Base-by-base conservation (phyloP, 1,140 invertebrate genomes). In the Ips nitidus region DNA sequence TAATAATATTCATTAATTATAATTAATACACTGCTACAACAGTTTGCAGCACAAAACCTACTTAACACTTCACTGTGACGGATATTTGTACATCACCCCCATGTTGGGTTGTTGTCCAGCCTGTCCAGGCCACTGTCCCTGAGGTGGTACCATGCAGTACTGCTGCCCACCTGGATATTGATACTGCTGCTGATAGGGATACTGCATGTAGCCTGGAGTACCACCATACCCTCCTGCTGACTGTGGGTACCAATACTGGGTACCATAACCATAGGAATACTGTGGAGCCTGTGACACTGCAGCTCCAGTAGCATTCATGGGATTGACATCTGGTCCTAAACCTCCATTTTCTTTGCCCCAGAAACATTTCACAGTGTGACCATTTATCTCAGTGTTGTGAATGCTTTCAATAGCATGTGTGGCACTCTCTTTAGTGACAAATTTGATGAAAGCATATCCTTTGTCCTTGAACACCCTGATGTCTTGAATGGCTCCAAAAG, bases 391-490 rank as follows among this genome's bases (percentile, higher is more conserved):
- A 8, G 93, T 94, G 81, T 98, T 98, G 84, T 99, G 97, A 36
- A 98, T 92, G 39, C 91, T 93, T 57, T 98, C 94, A 74, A 99
- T 99, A 61, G 98, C 98, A 81, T 98, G 93, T 59, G 96, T 97
- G 41, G 98, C 98, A 62, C 93, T 91, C 83, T 98, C 96, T 82
- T 99, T 99, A 59, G 93, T 97, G 22, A 93, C 92, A 85, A 98
- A 99, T 83, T 96, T 98, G 7, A 83, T 81, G 74, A 82, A 80
- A 55, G 77, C 77, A 82, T 99, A 99, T 77, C 98, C 98, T 83
- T 99, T 99, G 78, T 98, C 95, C 84, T 99, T 99, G 86, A 99
- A 99, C 70, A 98, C 95, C 72, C 97, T 86, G 78, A 99, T 95
- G 86, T 99, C 98, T 82, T 98, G 93, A 76, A 99, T 98, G 71